Evolutionary conservation across 2,888 invertebrate species (phyloP).

Genomic region (Tigriopus californicus): DNA sequence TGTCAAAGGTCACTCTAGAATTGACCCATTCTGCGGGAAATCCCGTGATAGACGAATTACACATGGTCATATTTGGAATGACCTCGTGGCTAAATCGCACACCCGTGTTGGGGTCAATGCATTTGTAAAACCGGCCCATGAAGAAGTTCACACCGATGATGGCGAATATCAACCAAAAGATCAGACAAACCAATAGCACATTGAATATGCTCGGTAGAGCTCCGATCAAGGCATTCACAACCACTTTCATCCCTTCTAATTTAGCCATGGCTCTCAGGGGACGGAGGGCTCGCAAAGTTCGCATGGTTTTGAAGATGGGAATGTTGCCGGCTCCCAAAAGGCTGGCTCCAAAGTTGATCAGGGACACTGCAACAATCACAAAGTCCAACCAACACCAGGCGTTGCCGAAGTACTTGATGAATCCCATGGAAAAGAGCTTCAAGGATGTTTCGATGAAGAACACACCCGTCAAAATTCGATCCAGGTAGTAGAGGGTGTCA

Average conservation of each 20-base stretch:
- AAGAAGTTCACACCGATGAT: conserved; percentile 35
- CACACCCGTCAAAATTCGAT: conserved; percentile 31
- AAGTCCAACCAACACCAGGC: conserved; percentile 36
- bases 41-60: conserved; percentile 21
- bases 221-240: conserved; percentile 33
- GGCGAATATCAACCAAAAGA: conserved; percentile 34
- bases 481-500: conserved; percentile 26
- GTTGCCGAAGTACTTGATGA: conserved; percentile 31
- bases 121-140: conserved; percentile 27
- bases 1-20: conserved; percentile 94
- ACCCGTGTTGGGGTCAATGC: conserved; percentile 20
- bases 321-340: conserved; percentile 87
- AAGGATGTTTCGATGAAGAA: conserved; percentile 33
- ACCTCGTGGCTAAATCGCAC: conserved; percentile 21
- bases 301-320: conserved; percentile 97
- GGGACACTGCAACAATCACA: conserved; percentile 36
- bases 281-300: conserved; percentile 91
- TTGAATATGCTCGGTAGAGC: conserved; percentile 34
- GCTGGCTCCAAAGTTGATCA: conserved; percentile 91
- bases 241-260: conserved; percentile 56
- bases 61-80: conserved; percentile 23
- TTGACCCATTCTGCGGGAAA: conserved; percentile 75
- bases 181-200: conserved; percentile 32
- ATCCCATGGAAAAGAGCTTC: conserved; percentile 34
- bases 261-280: conserved; percentile 96